phyloP scores from a whole-genome alignment of 2,888 invertebrate genomes.

The Odontothrips loti region DNA sequence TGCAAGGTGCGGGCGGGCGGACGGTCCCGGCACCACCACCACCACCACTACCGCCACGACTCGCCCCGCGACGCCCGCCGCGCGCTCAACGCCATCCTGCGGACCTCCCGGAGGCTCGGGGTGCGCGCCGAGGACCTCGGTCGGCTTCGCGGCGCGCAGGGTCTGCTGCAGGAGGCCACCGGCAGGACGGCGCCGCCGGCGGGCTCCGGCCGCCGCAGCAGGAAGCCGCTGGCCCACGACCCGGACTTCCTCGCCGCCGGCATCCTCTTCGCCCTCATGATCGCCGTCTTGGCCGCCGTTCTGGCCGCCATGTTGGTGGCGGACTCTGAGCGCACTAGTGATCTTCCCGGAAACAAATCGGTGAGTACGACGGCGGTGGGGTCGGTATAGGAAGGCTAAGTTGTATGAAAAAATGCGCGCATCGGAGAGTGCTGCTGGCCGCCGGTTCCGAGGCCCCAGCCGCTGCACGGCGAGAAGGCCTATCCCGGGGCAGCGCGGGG shows the following conservation, averaged over 20 bases:
- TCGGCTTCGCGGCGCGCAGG: not conserved
- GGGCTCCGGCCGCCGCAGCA: not conserved
- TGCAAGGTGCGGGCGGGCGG: not conserved
- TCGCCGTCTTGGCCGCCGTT: not conserved
- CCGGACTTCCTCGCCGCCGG: conserved; percentile 21
- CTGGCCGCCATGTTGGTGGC: conserved; percentile 15
- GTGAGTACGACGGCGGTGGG: no score
- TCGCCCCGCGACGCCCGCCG: not conserved
- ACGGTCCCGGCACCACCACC: not conserved
- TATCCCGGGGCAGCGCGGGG: no score
- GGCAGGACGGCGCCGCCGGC: not conserved
- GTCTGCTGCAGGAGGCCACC: not conserved
- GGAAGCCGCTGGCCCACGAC: not conserved
- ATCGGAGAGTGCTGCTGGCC: no score
- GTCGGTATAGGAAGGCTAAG: no score
- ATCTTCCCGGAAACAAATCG: not conserved
- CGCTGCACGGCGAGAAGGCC: no score
- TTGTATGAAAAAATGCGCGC: no score
- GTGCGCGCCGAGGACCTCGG: conserved; percentile 10
- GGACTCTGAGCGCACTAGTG: not conserved
- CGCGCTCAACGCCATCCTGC: conserved; percentile 6
- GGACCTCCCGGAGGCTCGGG: not conserved
- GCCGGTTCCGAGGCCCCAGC: no score
- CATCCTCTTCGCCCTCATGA: conserved; percentile 14
- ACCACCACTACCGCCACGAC: not conserved